Evolutionary conservation across 2,797 vertebrate species (phyloP).

Genomic region (Aselliscus stoliczkanus): DNA sequence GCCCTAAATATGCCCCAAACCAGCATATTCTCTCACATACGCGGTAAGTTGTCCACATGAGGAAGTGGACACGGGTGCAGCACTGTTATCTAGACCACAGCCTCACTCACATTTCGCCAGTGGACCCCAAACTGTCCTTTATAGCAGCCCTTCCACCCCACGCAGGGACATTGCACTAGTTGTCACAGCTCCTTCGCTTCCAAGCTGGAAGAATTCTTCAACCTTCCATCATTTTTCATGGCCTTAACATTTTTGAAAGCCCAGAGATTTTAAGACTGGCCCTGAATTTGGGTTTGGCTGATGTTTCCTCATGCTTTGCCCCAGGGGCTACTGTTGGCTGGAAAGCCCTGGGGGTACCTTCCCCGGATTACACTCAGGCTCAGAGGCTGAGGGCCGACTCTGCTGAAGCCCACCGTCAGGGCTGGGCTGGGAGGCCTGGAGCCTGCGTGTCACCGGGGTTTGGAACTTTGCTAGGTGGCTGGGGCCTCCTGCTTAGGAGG

Average conservation of each 20-base stretch:
- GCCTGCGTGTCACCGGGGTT: not conserved
- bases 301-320: not conserved
- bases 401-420: not conserved
- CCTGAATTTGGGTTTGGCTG: not conserved
- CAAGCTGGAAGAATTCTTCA: not conserved
- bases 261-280: not conserved
- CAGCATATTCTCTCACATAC: not conserved
- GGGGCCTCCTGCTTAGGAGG: not conserved
- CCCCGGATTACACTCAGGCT: not conserved
- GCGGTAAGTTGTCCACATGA: not conserved
- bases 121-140: accelerated
- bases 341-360: not conserved
- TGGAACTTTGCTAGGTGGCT: not conserved
- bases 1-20: not conserved
- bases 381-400: not conserved
- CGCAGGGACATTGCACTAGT: not conserved
- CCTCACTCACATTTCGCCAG: accelerated
- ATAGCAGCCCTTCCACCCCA: not conserved
- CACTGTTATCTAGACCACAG: accelerated
- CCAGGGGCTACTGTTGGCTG: not conserved
- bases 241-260: not conserved
- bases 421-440: not conserved
- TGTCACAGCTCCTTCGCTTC: not conserved
- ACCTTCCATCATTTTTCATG: not conserved
- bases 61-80: accelerated